phyloP scores from a whole-genome alignment of 2,113 vertebrate species.

The Anolis carolinensis region DNA sequence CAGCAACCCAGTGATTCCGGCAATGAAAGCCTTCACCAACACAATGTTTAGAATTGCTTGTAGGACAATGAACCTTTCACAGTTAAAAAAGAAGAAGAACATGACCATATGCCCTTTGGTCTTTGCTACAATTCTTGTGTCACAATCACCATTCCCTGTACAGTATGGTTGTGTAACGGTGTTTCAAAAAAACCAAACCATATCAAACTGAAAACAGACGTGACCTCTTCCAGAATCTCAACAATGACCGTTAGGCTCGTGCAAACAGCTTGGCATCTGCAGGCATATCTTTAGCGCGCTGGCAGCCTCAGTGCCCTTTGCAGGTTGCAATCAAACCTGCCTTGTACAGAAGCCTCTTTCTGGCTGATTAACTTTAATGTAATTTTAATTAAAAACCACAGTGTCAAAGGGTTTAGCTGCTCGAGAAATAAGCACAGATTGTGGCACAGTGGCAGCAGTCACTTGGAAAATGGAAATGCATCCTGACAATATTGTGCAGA shows the following conservation, averaged over 20 bases:
- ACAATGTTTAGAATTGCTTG: not conserved
- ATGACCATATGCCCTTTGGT: constrained; percentile 11
- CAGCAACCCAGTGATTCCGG: too few species aligned
- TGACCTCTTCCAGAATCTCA: constrained; percentile 74
- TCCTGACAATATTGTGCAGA: constrained; percentile 88
- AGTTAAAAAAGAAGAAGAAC: not conserved
- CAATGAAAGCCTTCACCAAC: too few species aligned
- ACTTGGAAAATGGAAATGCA: constrained; percentile 95
- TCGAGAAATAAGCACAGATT: constrained; percentile 99
- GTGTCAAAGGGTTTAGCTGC: constrained; percentile 99
- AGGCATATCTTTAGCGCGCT: constrained; percentile 97
- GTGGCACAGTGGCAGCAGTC: constrained; percentile 95
- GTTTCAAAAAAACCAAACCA: constrained; percentile 49
- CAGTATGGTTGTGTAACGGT: constrained; percentile 65
- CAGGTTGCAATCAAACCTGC: constrained; percentile 98
- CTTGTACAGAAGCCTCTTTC: constrained; percentile 92
- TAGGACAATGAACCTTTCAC: not conserved
- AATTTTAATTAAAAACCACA: constrained; percentile 99
- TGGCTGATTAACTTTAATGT: constrained; percentile 99
- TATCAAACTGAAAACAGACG: constrained; percentile 59
- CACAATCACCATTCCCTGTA: constrained; percentile 43
- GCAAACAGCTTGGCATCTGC: constrained; percentile 88
- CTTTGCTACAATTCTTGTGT: constrained; percentile 50
- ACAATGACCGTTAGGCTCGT: constrained; percentile 71
- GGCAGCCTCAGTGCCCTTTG: constrained; percentile 92